phyloP scores from a whole-genome alignment of 1,140 invertebrate genomes.

The Cyphomyrmex costatus region DNA sequence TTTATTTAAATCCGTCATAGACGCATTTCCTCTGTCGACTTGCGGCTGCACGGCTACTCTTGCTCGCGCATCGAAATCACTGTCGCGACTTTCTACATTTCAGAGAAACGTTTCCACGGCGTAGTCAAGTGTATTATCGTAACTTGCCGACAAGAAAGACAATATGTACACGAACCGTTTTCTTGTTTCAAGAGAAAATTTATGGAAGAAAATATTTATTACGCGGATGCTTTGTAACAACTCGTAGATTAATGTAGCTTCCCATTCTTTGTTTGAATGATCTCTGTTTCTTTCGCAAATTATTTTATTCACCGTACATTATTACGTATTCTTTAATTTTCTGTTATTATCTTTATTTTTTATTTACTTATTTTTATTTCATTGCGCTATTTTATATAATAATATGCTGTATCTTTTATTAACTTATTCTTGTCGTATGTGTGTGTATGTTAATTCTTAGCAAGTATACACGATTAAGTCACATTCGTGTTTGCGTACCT shows the following conservation, averaged over 20 bases:
- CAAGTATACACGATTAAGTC: too few relatives aligned
- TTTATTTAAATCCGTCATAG: conserved; percentile 21
- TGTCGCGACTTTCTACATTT: conserved; percentile 44
- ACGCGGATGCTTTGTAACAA: background rate
- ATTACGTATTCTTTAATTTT: background rate
- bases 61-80: conserved; percentile 51
- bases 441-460: background rate
- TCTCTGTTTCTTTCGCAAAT: background rate
- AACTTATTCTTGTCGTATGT: background rate
- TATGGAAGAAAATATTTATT: conserved; percentile 20
- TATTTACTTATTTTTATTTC: background rate
- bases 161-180: background rate
- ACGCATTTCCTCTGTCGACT: background rate
- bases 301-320: background rate
- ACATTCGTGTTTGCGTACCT: too few relatives aligned
- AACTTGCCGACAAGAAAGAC: conserved; percentile 19
- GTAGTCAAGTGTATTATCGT: background rate
- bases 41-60: background rate
- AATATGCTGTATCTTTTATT: background rate
- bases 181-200: conserved; percentile 20
- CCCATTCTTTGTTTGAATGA: background rate
- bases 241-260: background rate
- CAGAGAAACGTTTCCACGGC: conserved; percentile 24
- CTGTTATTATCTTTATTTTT: background rate
- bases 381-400: background rate